Percentiles rank a stretch among this genome's conserved stretches.
phyloP scores from a whole-genome alignment of 2,797 vertebrate species.

The Sebastes aleutianus region DNA sequence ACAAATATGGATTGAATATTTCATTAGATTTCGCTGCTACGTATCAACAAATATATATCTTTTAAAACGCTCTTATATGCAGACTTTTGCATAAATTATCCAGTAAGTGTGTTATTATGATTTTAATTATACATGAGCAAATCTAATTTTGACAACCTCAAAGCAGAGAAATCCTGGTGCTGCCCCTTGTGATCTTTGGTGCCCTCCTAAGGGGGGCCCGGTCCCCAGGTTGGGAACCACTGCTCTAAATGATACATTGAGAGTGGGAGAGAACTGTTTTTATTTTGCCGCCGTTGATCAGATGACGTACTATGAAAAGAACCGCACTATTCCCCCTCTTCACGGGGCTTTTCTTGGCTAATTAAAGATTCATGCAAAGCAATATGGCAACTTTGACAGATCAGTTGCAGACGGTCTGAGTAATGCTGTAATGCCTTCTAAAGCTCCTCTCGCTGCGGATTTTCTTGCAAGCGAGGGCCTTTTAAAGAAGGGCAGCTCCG shows the following conservation, averaged over 20 bases:
- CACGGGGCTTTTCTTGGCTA: constrained; percentile 49
- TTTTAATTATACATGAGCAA: too few relatives aligned
- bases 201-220: too few relatives aligned
- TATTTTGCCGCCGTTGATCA: constrained; percentile 45
- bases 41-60: too few relatives aligned
- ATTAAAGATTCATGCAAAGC: constrained; percentile 72
- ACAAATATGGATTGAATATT: too few relatives aligned
- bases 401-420: constrained; percentile 57
- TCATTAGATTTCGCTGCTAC: rapidly evolving
- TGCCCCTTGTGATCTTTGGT: too few relatives aligned
- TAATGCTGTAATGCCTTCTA: constrained; percentile 49
- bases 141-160: too few relatives aligned
- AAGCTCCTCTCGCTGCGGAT: constrained; percentile 42
- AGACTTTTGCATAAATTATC: too few relatives aligned
- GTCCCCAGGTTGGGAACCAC: too few relatives aligned
- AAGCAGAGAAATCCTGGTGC: too few relatives aligned
- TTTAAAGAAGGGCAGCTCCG: constrained; percentile 35
- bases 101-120: too few relatives aligned
- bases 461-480: constrained; percentile 23
- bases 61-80: too few relatives aligned
- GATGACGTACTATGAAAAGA: constrained; percentile 36
- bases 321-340: constrained; percentile 8
- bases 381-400: constrained; percentile 65
- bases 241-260: constrained; percentile 5
- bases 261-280: constrained; percentile 33